Evolutionary conservation across 2,888 invertebrate genomes (phyloP).

Genomic region (Scaptodrosophila latifasciaeformis): DNA sequence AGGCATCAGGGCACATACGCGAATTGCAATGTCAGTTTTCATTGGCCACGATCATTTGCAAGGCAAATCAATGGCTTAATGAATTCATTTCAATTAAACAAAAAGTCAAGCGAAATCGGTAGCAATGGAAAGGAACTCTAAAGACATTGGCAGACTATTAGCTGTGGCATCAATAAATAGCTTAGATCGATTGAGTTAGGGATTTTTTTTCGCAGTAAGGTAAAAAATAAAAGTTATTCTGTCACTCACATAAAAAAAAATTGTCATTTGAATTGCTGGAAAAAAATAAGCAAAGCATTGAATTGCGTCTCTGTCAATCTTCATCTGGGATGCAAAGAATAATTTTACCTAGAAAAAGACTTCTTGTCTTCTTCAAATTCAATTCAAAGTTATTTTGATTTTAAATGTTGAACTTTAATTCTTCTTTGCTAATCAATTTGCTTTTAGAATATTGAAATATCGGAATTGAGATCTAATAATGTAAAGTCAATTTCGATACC

Average conservation of each 20-base stretch:
- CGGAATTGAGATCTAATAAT: too few species aligned
- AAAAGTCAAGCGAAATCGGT: slow-evolving; percentile 26
- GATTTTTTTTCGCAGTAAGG: too few species aligned
- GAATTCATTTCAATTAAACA: slow-evolving; percentile 68
- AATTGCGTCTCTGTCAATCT: too few species aligned
- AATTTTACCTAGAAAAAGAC: too few species aligned
- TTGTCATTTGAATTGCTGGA: slow-evolving; percentile 57
- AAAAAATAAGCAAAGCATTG: too few species aligned
- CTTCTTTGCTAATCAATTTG: slow-evolving; percentile 29
- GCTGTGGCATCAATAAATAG: slow-evolving; percentile 57
- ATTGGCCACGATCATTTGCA: slow-evolving; percentile 45
- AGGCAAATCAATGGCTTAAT: slow-evolving; percentile 65
- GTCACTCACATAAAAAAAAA: slow-evolving; percentile 4
- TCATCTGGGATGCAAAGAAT: too few species aligned
- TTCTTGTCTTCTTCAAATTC: too few species aligned
- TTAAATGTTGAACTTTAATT: too few species aligned
- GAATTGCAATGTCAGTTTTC: slow-evolving; percentile 40
- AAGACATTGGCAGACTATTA: slow-evolving; percentile 18
- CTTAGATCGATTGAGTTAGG: slow-evolving; percentile 37
- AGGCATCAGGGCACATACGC: slow-evolving; percentile 16
- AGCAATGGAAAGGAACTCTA: slow-evolving; percentile 45
- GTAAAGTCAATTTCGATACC: too few species aligned
- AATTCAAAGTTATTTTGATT: too few species aligned
- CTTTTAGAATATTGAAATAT: too few species aligned
- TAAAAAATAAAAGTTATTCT: too few species aligned